Evolutionary conservation across 2,888 invertebrate genomes (phyloP).

Genomic region (Oligia strigilis): DNA sequence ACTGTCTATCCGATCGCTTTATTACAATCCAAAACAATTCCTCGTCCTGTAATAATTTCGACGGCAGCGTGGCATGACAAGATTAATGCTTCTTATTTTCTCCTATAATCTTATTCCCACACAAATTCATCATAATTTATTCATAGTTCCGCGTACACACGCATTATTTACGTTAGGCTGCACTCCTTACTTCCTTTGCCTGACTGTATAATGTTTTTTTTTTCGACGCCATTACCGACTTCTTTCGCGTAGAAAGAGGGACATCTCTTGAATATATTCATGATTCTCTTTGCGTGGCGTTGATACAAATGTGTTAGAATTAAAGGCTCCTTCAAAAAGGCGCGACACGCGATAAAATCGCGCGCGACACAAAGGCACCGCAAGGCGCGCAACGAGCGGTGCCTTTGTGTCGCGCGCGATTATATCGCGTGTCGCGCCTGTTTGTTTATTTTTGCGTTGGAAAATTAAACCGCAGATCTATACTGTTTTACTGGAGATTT

Average conservation of each 20-base stretch:
- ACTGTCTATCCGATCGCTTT: neutral
- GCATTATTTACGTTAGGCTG: slow-evolving; percentile 52
- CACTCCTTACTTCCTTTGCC: slow-evolving; percentile 44
- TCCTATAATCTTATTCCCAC: slow-evolving; percentile 36
- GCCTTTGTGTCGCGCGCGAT: too few relatives aligned
- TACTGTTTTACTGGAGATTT: neutral
- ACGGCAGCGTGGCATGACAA: neutral
- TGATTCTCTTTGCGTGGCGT: slow-evolving; percentile 48
- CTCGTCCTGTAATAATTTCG: slow-evolving; percentile 3
- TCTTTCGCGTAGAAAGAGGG: slow-evolving; percentile 40
- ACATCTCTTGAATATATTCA: slow-evolving; percentile 64
- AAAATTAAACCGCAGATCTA: neutral
- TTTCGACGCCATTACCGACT: slow-evolving; percentile 50
- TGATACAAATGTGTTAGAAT: slow-evolving; percentile 56
- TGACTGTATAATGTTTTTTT: slow-evolving; percentile 54
- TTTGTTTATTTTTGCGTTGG: neutral
- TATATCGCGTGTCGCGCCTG: too few relatives aligned
- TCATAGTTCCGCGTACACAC: slow-evolving; percentile 57
- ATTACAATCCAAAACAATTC: slow-evolving; percentile 26
- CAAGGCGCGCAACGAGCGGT: too few relatives aligned
- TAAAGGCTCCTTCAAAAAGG: neutral
- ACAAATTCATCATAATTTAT: slow-evolving; percentile 59
- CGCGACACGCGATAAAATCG: too few relatives aligned
- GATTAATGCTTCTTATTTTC: slow-evolving; percentile 42
- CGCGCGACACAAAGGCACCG: too few relatives aligned